phyloP scores from a whole-genome alignment of 2,888 invertebrate species.

The Andricus quercusramuli region DNA sequence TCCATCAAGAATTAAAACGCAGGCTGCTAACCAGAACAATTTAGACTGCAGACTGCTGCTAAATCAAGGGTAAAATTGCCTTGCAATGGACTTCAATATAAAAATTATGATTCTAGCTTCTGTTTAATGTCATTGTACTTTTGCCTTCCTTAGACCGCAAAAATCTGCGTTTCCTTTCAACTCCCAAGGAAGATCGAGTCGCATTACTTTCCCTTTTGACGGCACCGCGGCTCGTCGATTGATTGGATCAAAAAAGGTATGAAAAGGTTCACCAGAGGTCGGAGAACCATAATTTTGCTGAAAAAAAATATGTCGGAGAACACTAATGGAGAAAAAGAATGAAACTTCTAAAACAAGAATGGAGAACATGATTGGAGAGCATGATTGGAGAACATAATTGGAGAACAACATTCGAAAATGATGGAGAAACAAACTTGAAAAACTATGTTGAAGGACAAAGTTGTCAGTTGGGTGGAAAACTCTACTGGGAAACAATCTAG shows the following conservation, averaged over 20 bases:
- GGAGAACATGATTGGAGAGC: neutral
- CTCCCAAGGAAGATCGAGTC: slow-evolving; percentile 3
- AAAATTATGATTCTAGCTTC: neutral
- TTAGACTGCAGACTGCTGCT: neutral
- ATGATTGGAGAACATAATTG: neutral
- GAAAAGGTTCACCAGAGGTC: neutral
- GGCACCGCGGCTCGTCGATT: slow-evolving; percentile 7
- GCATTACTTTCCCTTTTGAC: slow-evolving; percentile 26
- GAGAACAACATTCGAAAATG: neutral
- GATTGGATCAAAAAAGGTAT: slow-evolving; percentile 1
- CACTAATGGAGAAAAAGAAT: neutral
- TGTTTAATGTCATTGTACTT: slow-evolving; percentile 10
- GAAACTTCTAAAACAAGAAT: too few species aligned
- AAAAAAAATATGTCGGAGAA: neutral
- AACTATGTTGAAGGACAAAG: neutral
- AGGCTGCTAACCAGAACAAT: neutral
- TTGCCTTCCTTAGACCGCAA: neutral
- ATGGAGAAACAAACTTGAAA: neutral
- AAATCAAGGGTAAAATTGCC: slow-evolving; percentile 33
- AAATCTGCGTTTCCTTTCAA: neutral
- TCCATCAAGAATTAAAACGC: slow-evolving; percentile 19
- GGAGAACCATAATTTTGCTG: neutral
- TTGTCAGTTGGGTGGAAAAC: neutral
- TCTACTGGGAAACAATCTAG: too few species aligned
- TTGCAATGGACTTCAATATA: neutral